phyloP scores from a whole-genome alignment of 2,888 invertebrate species.

The Synanthedon andrenaeformis region DNA sequence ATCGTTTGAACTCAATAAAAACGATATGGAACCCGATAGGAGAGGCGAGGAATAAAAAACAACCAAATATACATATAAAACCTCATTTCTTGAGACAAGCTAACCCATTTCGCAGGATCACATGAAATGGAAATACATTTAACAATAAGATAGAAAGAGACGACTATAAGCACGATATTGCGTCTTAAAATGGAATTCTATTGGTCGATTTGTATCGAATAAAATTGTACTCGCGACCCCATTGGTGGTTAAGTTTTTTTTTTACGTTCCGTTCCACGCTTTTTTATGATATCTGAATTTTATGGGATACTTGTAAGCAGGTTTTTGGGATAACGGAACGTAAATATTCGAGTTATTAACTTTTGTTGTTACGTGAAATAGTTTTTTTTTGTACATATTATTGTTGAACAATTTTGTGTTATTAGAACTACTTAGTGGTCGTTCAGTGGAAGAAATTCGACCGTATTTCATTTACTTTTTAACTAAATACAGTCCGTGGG shows the following conservation, averaged over 20 bases:
- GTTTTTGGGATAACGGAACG: constrained; percentile 18
- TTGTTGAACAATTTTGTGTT: not conserved
- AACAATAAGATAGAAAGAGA: constrained; percentile 1
- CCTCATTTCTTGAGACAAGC: constrained; percentile 3
- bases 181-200: constrained; percentile 17
- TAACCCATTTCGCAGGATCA: not conserved
- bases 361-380: constrained; percentile 1
- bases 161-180: not conserved
- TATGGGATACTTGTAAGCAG: constrained; percentile 20
- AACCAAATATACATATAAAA: constrained; percentile 2
- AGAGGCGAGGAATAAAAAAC: constrained; percentile 1
- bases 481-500: too few relatives aligned
- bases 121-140: not conserved
- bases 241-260: constrained; percentile 29
- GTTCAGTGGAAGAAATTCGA: too few relatives aligned
- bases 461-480: too few relatives aligned
- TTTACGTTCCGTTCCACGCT: constrained; percentile 12
- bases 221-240: constrained; percentile 25
- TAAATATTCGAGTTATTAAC: constrained; percentile 19
- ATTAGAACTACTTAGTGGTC: too few relatives aligned
- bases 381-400: not conserved
- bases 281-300: constrained; percentile 26
- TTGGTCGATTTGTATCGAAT: constrained; percentile 43
- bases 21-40: not conserved
- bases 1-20: constrained; percentile 19